These are phyloP conservation scores for Boloria euphrosyne DNA, from an alignment of 2,888 invertebrate genomes.

Conservation along the genomic window DNA sequence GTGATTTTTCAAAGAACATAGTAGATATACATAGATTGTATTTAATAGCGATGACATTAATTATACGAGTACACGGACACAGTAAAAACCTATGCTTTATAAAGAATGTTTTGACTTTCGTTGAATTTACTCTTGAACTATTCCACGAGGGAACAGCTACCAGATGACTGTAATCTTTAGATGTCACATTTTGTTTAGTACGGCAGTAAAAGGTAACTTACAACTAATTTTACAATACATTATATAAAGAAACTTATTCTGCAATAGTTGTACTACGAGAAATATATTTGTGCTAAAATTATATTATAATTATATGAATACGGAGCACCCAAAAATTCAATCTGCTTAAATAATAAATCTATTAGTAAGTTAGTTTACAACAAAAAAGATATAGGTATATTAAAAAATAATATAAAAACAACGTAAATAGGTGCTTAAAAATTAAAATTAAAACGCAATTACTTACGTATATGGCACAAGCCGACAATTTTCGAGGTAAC, in stretches of 20 bases:
- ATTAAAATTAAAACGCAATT: slow-evolving; percentile 22
- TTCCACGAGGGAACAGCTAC: too few species aligned
- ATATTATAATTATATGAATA: slow-evolving; percentile 14
- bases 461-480: slow-evolving; percentile 33
- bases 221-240: slow-evolving; percentile 19
- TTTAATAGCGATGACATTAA: too few species aligned
- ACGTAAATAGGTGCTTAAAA: slow-evolving; percentile 12
- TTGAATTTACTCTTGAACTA: too few species aligned
- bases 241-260: slow-evolving; percentile 9
- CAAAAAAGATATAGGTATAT: slow-evolving; percentile 17
- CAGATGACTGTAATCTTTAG: too few species aligned
- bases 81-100: too few species aligned
- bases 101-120: too few species aligned
- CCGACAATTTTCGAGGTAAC: slow-evolving; percentile 33
- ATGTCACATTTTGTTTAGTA: too few species aligned
- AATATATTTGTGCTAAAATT: slow-evolving; percentile 36
- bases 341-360: slow-evolving; percentile 3
- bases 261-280: slow-evolving; percentile 11
- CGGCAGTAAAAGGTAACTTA: slow-evolving; percentile 23
- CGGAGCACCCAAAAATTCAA: slow-evolving; percentile 30
- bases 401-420: slow-evolving; percentile 16
- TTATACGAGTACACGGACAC: too few species aligned
- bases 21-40: too few species aligned
- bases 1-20: too few species aligned
- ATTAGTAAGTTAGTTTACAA: slow-evolving; percentile 12